A percentile compares a stretch with the other conserved stretches of the same genome.
These are phyloP conservation scores for Pholis gunnellus DNA, from an alignment of 2,113 vertebrate genomes.

Conservation along the genomic window DNA sequence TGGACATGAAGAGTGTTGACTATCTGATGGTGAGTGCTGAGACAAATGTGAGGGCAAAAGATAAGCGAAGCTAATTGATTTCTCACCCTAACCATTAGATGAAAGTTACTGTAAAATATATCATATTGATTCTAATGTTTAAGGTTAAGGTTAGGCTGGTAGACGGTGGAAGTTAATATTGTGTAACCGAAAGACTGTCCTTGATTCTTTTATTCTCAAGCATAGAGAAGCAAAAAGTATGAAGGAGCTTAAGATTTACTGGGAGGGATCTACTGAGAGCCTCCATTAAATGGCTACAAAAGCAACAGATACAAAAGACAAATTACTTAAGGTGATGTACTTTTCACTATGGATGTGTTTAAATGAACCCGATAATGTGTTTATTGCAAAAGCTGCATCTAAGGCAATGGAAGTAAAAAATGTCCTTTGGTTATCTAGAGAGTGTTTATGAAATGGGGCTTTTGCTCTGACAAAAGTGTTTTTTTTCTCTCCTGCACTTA, in stretches of 20 bases:
- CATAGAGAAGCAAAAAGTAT: not conserved
- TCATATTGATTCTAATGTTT: not conserved
- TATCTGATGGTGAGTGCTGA: constrained; percentile 28
- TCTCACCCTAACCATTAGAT: not conserved
- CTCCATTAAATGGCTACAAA: not conserved
- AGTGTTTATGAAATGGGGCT: constrained; percentile 5
- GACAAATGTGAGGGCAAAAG: constrained; percentile 33
- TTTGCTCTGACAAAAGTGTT: not conserved
- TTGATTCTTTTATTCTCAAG: constrained; percentile 1
- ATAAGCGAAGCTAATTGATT: constrained; percentile 33
- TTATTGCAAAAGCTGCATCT: constrained; percentile 10
- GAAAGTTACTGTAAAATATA: constrained; percentile 11
- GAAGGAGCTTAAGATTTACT: not conserved
- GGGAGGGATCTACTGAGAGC: not conserved
- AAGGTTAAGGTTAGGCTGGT: not conserved
- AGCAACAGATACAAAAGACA: not conserved
- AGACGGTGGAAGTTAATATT: not conserved
- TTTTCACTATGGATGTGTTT: not conserved
- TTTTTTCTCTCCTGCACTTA: not conserved
- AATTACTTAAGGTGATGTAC: not conserved
- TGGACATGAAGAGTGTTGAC: not conserved
- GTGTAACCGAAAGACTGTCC: not conserved
- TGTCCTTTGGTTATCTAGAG: not conserved
- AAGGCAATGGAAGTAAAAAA: constrained; percentile 6
- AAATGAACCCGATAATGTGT: not conserved